A percentile compares a stretch with the other conserved stretches of the same genome.
phyloP scores from a whole-genome alignment of 2,888 invertebrate genomes.

The Tachina grossa region DNA sequence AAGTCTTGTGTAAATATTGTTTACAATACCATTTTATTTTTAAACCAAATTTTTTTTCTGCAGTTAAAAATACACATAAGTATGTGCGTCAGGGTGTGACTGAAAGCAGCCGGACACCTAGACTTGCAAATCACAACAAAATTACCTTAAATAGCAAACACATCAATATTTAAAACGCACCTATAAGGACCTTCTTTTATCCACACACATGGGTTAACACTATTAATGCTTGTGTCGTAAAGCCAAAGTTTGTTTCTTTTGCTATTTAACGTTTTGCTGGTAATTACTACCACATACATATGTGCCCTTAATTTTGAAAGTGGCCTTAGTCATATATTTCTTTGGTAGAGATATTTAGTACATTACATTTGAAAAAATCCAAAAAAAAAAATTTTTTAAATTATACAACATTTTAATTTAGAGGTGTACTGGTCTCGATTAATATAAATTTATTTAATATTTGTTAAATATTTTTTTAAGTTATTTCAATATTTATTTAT shows the following conservation, averaged over 20 bases:
- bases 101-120: constrained; percentile 28
- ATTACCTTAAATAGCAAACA: constrained; percentile 36
- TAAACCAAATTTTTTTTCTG: constrained; percentile 73
- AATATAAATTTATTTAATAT: no score
- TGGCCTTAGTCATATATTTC: no score
- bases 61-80: constrained; percentile 37
- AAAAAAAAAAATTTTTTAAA: no score
- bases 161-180: constrained; percentile 61
- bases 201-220: constrained; percentile 42
- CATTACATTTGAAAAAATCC: no score
- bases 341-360: no score
- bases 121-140: constrained; percentile 58
- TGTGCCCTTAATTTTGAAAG: no score
- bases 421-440: no score
- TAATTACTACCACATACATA: constrained; percentile 57
- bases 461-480: no score
- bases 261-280: constrained; percentile 64
- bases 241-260: constrained; percentile 59
- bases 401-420: no score
- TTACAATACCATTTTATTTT: constrained; percentile 75
- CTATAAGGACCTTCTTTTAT: not conserved
- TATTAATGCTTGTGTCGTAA: constrained; percentile 64
- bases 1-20: constrained; percentile 77
- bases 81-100: not conserved
- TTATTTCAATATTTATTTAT: no score